phyloP scores from a whole-genome alignment of 2,797 vertebrate genomes.

The Crocodylus rhombifer region DNA sequence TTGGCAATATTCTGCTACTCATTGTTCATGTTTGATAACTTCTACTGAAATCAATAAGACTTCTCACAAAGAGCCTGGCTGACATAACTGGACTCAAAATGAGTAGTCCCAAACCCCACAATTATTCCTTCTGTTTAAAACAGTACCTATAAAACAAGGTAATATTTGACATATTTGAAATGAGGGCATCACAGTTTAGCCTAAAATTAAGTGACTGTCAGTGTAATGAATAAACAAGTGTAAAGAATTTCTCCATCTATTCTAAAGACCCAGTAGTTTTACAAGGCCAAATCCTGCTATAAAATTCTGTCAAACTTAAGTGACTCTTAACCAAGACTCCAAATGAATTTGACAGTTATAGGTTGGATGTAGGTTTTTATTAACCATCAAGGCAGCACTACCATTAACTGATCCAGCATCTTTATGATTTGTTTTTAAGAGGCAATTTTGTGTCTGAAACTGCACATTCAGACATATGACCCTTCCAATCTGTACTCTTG shows the following conservation, averaged over 20 bases:
- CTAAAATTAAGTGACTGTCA: not conserved
- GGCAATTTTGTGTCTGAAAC: not conserved
- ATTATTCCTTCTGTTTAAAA: not conserved
- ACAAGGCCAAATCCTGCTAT: not conserved
- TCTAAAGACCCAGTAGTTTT: not conserved
- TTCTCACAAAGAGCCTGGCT: not conserved
- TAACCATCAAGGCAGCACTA: not conserved
- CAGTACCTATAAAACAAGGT: not conserved
- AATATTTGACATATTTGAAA: not conserved
- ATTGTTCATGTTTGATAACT: not conserved
- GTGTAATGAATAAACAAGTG: slow-evolving; percentile 17
- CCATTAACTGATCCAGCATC: not conserved
- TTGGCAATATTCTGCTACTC: accelerated
- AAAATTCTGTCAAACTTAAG: not conserved
- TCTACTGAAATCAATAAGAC: not conserved
- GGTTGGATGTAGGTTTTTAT: not conserved
- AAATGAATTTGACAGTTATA: not conserved
- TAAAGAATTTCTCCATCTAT: not conserved
- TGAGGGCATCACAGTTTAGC: not conserved
- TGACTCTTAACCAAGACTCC: not conserved
- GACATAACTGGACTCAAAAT: not conserved
- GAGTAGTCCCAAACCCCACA: not conserved
- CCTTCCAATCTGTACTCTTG: not conserved
- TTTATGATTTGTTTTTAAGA: not conserved
- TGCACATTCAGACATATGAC: not conserved